Base-by-base conservation (phyloP, 2,113 vertebrate genomes). In the Thomomys bottae region DNA sequence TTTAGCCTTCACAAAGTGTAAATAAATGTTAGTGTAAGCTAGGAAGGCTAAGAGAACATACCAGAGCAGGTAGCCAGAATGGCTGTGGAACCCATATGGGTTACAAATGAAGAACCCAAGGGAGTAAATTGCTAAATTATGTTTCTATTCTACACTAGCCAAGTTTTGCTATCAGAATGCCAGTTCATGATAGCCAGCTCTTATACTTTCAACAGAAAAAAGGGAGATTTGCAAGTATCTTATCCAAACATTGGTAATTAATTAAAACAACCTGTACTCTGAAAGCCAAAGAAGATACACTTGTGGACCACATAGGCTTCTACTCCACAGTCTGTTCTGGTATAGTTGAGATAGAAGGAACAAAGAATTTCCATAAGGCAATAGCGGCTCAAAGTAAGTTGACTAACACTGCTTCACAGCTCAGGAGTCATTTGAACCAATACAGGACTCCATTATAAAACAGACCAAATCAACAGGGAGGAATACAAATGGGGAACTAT, bases 211-310 rank as follows among this genome's bases (percentile, higher is more conserved):
- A 88, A 72, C 32, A 91, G 61, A 90, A 80, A 77, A 7, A 2
- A 86, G 36, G 40, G 38, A 75, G 30, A 71, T n/a, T 71, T 82
- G 23, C 4, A 15, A 83, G 8, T 68, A 76, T 70, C 34, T 59
- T 86, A 92, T 34, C 24, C 87, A 90, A 94, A 66, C 28, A 24
- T 17, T 86, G 59, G 30, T 66, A 90, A 90, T 49, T 71, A 88
- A 81, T 30, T 72, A 84, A 91, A 92, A 89, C 30, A n/a, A 76
- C 24, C 10, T 28, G 70, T 5, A 42, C 45, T 73, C 7, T 20
- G n/a, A 72, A 24, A 59, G 26, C 49, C 71, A 93, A 80, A 92
- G 54, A 85, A 14, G 6, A 82, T 14, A 83, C 45, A 81, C 30
- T 34, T 78, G 36, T 17, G 72, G 70, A 34, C 34, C 59, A 88